phyloP scores from a whole-genome alignment of 2,888 invertebrate genomes.

The Mesorhabditis belari region DNA sequence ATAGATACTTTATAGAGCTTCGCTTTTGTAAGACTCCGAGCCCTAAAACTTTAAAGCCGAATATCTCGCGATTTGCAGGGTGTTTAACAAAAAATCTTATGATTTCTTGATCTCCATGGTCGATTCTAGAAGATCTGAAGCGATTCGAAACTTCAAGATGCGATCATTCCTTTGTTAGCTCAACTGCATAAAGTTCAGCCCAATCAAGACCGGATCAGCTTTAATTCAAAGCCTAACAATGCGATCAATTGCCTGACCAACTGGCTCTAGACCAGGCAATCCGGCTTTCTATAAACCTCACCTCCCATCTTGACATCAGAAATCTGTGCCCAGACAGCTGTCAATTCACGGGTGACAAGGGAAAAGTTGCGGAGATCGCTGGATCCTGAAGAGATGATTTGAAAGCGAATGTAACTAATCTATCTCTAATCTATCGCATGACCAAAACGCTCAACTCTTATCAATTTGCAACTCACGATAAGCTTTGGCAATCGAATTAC shows the following conservation, averaged over 20 bases:
- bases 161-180: too few species aligned
- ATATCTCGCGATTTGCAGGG: too few species aligned
- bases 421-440: not conserved
- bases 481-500: constrained; percentile 14
- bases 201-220: too few species aligned
- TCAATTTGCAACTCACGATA: constrained; percentile 11
- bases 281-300: not conserved
- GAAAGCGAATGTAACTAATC: not conserved
- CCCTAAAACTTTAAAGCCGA: too few species aligned
- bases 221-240: too few species aligned
- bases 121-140: too few species aligned
- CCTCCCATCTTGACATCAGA: constrained; percentile 28
- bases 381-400: not conserved
- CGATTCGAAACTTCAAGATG: too few species aligned
- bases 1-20: too few species aligned
- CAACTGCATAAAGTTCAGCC: too few species aligned
- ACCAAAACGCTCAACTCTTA: not conserved
- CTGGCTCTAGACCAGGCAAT: not conserved
- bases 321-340: constrained; percentile 36
- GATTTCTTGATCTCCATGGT: too few species aligned
- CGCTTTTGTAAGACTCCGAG: too few species aligned
- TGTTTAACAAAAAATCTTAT: too few species aligned
- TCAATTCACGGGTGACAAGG: constrained; percentile 36
- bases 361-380: constrained; percentile 18
- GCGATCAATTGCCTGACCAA: not conserved